Percentiles rank a stretch among this genome's conserved stretches.
phyloP scores from a whole-genome alignment of 2,113 vertebrate genomes.

The Ginglymostoma cirratum region DNA sequence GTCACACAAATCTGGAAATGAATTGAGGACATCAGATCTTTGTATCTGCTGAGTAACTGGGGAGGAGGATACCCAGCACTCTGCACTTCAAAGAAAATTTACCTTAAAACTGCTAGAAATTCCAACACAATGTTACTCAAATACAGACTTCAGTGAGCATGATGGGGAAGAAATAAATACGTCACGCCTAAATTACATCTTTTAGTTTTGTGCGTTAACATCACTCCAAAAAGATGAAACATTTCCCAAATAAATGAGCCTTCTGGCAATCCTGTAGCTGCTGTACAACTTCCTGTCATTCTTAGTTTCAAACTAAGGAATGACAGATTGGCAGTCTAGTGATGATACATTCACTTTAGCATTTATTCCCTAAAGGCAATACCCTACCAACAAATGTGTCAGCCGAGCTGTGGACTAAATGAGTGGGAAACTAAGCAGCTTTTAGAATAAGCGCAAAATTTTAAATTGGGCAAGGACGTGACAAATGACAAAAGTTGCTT shows the following conservation, averaged over 20 bases:
- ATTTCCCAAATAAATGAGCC: background rate
- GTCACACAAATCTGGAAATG: too few species aligned
- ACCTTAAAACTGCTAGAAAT: too few species aligned
- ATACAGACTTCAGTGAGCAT: too few species aligned
- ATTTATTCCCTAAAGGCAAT: too few species aligned
- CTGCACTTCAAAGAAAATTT: too few species aligned
- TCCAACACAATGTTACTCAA: too few species aligned
- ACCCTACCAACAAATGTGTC: background rate
- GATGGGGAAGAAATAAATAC: background rate
- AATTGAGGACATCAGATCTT: too few species aligned
- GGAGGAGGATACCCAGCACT: too few species aligned
- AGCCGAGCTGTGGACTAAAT: background rate
- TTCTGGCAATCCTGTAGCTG: background rate
- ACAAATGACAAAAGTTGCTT: background rate
- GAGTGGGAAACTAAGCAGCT: background rate
- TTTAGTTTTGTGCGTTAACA: too few species aligned
- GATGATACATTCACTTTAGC: background rate
- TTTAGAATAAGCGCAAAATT: background rate
- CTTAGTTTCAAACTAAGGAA: background rate
- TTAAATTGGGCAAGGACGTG: background rate
- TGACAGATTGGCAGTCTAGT: too few species aligned
- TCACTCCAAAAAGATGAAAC: background rate
- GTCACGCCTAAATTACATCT: background rate
- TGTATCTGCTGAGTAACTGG: too few species aligned
- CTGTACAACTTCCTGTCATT: background rate